These are phyloP conservation scores for Platalea minor DNA, from an alignment of 2,797 vertebrate genomes.

Conservation along the genomic window DNA sequence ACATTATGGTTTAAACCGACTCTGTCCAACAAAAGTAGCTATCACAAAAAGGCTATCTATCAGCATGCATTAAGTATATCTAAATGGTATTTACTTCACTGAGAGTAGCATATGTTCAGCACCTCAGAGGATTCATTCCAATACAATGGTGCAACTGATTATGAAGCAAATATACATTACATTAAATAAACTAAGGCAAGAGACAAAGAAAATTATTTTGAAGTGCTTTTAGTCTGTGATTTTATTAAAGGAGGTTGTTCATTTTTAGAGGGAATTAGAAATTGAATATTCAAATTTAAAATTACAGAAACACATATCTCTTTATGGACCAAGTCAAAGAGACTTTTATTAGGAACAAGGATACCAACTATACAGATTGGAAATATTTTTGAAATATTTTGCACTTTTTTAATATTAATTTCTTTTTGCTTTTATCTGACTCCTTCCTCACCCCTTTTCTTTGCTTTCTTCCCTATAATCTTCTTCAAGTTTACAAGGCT, in stretches of 20 bases:
- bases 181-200: conserved; percentile 10
- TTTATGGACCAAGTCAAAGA: not conserved
- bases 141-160: not conserved
- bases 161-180: not conserved
- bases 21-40: not conserved
- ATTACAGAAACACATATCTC: not conserved
- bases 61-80: not conserved
- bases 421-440: not conserved
- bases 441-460: not conserved
- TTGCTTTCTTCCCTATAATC: not conserved
- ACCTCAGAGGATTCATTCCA: conserved; percentile 3
- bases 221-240: not conserved
- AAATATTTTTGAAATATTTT: not conserved
- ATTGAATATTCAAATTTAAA: not conserved
- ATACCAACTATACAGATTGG: not conserved
- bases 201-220: not conserved
- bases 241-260: conserved; percentile 1
- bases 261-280: not conserved
- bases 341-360: not conserved
- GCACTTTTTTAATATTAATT: not conserved
- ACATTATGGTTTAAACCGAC: not conserved
- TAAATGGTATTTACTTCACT: conserved; percentile 7
- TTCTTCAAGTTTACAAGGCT: not conserved
- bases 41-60: not conserved
- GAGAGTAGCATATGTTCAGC: not conserved